Base-by-base conservation (phyloP, 2,888 invertebrate species). In the Netelia inedita region DNA sequence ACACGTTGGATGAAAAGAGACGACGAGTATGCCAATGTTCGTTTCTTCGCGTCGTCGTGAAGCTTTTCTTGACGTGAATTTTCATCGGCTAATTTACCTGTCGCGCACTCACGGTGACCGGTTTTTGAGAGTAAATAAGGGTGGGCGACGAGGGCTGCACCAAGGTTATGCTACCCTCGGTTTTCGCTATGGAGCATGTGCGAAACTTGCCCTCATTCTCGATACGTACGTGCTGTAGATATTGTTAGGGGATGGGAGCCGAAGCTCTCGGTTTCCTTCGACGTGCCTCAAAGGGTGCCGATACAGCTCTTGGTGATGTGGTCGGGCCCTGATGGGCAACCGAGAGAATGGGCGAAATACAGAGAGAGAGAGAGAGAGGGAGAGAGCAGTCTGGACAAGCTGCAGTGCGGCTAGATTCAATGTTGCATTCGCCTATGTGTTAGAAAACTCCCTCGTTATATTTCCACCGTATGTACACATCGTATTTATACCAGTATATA, bases 271-370 rank as follows among this genome's bases (percentile, higher is more conserved):
- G 69, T 81, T 79, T 19, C 69, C 74, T 82, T 65, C 57, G 74
- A 74, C 65, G 57, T 63, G 68, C 63, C 61, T 85, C 84, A 82
- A 81, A 85, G 84, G 65, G 81, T 74, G 81, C 79, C 74, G 84
- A 85, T 74, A 74, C 68, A 69, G 50, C 43, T 19, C 72, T 68
- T 3, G 55, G 46, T 68, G 68, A 43, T 76, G 79, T 55, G 71
- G 68, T 73, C 81, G 41, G 35, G 71, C 23, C 69, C 65, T 46
- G 35, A 35, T 68, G 53, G 41, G 28, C 69, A 55, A 53, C 46
- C 55, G 9, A 79, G 72, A 53, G 61, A 53, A 41, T 50, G 72
- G 43, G 43, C 8, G 6, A 35, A 35, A 35, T 35, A 35, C 0
- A 35, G 35, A 35, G 35, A 6, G 1, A 35, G 11, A 79, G 72